Evolutionary conservation across 2,888 invertebrate species (phyloP).

Genomic region (Trichacis sp.): DNA sequence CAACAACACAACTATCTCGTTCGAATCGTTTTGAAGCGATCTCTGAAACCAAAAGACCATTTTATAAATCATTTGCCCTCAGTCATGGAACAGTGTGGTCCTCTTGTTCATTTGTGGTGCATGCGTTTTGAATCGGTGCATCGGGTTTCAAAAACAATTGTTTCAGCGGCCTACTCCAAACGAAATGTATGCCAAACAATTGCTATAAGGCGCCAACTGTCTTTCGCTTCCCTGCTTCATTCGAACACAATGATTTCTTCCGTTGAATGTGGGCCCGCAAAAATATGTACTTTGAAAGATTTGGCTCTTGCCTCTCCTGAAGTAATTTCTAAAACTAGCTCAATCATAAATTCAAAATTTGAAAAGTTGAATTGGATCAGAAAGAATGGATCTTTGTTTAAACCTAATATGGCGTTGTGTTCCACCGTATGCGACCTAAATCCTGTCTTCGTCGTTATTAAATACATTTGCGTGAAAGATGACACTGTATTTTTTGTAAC

Average conservation of each 20-base stretch:
- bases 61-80: constrained; percentile 14
- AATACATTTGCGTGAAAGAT: too few relatives aligned
- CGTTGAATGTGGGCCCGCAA: not conserved
- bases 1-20: constrained; percentile 25
- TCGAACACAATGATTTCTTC: too few relatives aligned
- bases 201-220: too few relatives aligned
- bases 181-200: too few relatives aligned
- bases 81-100: constrained; percentile 4
- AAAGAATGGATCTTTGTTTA: not conserved
- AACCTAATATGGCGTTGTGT: not conserved
- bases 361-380: not conserved
- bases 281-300: not conserved
- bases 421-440: too few relatives aligned
- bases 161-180: too few relatives aligned
- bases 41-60: constrained; percentile 26
- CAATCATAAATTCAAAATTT: not conserved
- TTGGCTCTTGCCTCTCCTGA: not conserved
- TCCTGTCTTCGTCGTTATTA: too few relatives aligned
- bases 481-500: too few relatives aligned
- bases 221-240: too few relatives aligned
- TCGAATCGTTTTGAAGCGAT: constrained; percentile 15
- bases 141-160: not conserved
- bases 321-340: not conserved
- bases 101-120: not conserved
- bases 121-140: not conserved